A percentile compares a stretch with the other conserved stretches of the same genome.
phyloP scores from a whole-genome alignment of 2,797 vertebrate species.

The Intellagama lesueurii region DNA sequence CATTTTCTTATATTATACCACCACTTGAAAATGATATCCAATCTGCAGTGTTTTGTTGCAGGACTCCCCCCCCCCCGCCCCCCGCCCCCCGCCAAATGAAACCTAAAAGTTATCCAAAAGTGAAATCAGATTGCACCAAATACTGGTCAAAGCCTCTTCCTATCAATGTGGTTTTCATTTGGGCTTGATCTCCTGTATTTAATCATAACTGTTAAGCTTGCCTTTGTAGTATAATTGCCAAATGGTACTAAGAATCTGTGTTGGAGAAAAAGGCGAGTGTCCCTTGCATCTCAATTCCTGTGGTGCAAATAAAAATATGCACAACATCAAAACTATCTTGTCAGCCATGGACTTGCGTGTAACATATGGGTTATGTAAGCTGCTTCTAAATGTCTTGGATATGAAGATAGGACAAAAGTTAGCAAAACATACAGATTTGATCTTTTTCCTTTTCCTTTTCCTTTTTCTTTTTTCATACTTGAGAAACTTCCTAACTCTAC shows the following conservation, averaged over 20 bases:
- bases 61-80: not conserved
- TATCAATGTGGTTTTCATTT: conserved; percentile 70
- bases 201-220: conserved; percentile 61
- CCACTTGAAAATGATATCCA: conserved; percentile 67
- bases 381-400: conserved; percentile 62
- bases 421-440: conserved; percentile 62
- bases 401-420: conserved; percentile 63
- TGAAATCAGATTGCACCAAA: conserved; percentile 72
- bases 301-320: conserved; percentile 58
- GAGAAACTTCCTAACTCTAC: conserved; percentile 40
- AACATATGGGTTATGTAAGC: conserved; percentile 42
- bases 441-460: not conserved
- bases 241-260: conserved; percentile 59
- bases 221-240: conserved; percentile 59
- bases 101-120: conserved; percentile 68
- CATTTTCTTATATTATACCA: conserved; percentile 66
- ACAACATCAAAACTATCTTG: conserved; percentile 65
- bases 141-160: conserved; percentile 57
- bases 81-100: conserved; percentile 8
- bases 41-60: conserved; percentile 61
- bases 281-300: conserved; percentile 70
- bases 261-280: conserved; percentile 41
- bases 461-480: conserved; percentile 20
- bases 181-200: conserved; percentile 61
- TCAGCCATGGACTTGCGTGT: conserved; percentile 51